Base-by-base conservation (phyloP, 2,113 vertebrate genomes). In the Gnathonemus longibarbis region DNA sequence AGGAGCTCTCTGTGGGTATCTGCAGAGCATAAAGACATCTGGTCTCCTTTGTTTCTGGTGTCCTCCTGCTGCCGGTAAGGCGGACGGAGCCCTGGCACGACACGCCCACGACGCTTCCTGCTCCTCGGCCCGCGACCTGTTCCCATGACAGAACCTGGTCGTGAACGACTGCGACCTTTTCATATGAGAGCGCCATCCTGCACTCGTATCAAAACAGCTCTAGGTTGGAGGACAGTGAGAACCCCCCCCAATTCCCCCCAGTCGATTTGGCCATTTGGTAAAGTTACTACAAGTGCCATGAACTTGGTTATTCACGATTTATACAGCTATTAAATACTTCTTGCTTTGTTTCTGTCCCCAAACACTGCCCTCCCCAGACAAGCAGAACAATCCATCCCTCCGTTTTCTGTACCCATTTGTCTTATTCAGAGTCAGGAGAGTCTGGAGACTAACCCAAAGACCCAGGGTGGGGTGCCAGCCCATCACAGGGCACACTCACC, bases 41-140 rank as follows among this genome's bases (percentile, higher is more conserved):
- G 91, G 24, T 39, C 80, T 52, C 31, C 77, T 91, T 91, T 92
- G 92, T 50, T 89, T 90, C 88, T 88, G 52, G 85, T 70, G 88
- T 90, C 87, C 88, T 62, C 17, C 13, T 35, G 58, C 84, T 19
- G 4, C 89, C 49, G 90, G 90, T 93, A 86, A 74, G 31, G 27
- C 46, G 49, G 13, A 35, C 45, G 45, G 58, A n/a, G n/a, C 70
- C 46, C 35, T 45, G 77, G 48, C 31, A 45, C 5, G 5, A 50
- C 7, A 35, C 74, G 39, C 27, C 21, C 19, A 24, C 9, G 24
- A 53, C n/a, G 52, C 19, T 56, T 84, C 89, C 74, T 56, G 49
- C 2, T 66, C 21, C 53, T 88, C 15, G 0, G 39, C 2, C 53
- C 9, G 1, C 4, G 7, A 24, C 11, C 42, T 7, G 1, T 84